Evolutionary conservation across 53 echinoderm and acorn worm genomes (phyloP), one percentile per base, ranked within the genome.

Genomic region (Luidia sarsii): DNA sequence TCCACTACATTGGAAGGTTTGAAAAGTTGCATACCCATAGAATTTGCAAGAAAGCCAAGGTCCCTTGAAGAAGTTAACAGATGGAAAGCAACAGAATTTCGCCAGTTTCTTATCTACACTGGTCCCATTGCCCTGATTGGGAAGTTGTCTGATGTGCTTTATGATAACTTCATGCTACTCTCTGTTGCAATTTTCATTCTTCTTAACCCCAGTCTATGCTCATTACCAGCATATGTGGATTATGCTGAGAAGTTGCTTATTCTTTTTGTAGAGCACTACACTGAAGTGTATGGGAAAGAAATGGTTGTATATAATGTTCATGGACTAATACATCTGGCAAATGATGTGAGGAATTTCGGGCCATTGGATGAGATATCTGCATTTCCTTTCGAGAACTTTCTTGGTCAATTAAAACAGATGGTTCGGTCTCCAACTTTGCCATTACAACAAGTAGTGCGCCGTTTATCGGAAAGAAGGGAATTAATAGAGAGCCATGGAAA

Each of bases 291-390:
- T 72, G 70, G 70, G 24, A 87, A 62, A 57, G n/a, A 65, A 38
- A 49, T 48, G 64, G 15, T 87, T 16, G 71, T 81, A 23, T 87
- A 87, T 51, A 87, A 87, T 81, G 80, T 87, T 20, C 87, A 87
- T 70, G 39, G 59, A 24, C 50, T 87, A 16, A 20, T 60, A 20
- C 80, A 64, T 65, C 15, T 80, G 39, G 80, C 80, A 30, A 19
- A 64, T 49, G 80, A 80, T 64, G 80, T 62, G 18, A 50, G 43
- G 63, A 22, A 27, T 16, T 64, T 33, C 29, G 80, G 80, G 15
- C 34, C 79, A 56, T 34, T 79, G 22, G 79, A 61, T 57, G 23
- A 33, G 4, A 57, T 56, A 19, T 79, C 79, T 18, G 79, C 79
- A 35, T 79, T 79, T 39, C 60, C 79, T 37, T 79, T 79, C 27